Conservation (phyloP, 2,888 invertebrate species). For the Rhagonycha lutea region DNA sequence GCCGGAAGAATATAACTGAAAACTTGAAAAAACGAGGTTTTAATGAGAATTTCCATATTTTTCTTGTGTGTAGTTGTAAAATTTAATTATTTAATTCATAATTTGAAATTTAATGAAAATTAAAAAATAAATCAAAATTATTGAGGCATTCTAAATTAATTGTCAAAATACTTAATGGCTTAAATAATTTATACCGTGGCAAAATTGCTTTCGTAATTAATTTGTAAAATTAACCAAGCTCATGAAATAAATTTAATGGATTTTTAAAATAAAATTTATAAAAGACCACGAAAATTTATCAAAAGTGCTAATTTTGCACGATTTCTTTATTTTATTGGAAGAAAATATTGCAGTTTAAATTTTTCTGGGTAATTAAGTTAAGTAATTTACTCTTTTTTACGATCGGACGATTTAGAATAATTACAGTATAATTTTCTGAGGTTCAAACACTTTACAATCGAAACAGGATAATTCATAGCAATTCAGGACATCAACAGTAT, state of each 20-base stretch:
- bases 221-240: not conserved
- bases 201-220: not conserved
- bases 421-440: too few relatives aligned
- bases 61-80: not conserved
- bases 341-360: too few relatives aligned
- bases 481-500: too few relatives aligned
- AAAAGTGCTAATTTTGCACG: not conserved
- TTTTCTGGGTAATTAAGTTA: too few relatives aligned
- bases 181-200: not conserved
- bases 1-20: not conserved
- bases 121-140: not conserved
- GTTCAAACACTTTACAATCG: too few relatives aligned
- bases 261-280: not conserved
- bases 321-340: not conserved
- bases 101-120: not conserved
- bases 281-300: not conserved
- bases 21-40: not conserved
- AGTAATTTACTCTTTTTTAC: too few relatives aligned
- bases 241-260: not conserved
- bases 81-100: not conserved
- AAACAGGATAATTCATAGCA: too few relatives aligned
- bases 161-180: not conserved
- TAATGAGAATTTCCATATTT: not conserved
- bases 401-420: too few relatives aligned
- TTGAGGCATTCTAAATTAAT: not conserved